Conservation (phyloP, 2,797 vertebrate genomes). For the Eutrigla gurnardus region DNA sequence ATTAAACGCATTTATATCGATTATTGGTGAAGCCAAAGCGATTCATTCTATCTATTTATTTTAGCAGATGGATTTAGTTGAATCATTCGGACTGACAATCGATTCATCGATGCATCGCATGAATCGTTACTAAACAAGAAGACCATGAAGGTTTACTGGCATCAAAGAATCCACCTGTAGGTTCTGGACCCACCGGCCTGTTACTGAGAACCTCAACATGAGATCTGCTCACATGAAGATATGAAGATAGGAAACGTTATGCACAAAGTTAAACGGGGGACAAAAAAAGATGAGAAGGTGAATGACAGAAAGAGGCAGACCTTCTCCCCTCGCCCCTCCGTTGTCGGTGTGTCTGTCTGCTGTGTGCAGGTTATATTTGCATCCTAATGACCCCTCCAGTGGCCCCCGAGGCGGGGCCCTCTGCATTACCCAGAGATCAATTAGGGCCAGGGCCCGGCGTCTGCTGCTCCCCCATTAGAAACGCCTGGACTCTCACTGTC, state of each 20-base stretch:
- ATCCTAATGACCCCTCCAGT: constrained; percentile 85
- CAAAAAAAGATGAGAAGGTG: constrained; percentile 47
- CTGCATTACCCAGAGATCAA: constrained; percentile 87
- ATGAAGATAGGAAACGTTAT: constrained; percentile 35
- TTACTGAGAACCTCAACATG: constrained; percentile 4
- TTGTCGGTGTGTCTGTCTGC: constrained; percentile 56
- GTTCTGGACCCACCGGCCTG: constrained; percentile 5
- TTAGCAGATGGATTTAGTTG: too few species aligned
- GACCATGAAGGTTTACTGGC: not conserved
- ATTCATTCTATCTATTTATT: too few species aligned
- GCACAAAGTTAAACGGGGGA: not conserved
- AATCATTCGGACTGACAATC: too few species aligned
- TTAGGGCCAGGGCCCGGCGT: constrained; percentile 78
- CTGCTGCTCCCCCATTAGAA: constrained; percentile 73
- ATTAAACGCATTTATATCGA: too few species aligned
- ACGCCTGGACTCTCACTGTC: constrained; percentile 51
- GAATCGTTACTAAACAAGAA: not conserved
- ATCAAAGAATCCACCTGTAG: constrained; percentile 12
- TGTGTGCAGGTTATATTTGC: constrained; percentile 81
- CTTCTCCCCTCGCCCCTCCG: constrained; percentile 39
- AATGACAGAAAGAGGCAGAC: constrained; percentile 52
- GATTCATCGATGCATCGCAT: too few species aligned
- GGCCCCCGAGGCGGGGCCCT: constrained; percentile 82
- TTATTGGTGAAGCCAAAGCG: too few species aligned
- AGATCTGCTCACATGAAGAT: constrained; percentile 13